phyloP scores from a whole-genome alignment of 1,140 invertebrate genomes.

The Copidosoma floridanum region DNA sequence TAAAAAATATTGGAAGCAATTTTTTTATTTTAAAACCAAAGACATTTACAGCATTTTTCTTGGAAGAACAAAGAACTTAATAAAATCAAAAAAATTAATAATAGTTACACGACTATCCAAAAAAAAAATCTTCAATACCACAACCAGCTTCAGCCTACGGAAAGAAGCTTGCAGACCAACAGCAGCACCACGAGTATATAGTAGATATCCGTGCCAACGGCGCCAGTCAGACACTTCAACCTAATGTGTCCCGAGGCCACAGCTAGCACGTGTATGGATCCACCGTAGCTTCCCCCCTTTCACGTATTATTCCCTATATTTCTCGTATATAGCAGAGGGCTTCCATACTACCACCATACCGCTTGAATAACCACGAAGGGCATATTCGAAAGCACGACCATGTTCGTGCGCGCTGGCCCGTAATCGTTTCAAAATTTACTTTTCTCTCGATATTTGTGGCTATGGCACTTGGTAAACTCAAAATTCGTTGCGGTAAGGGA shows the following conservation, averaged over 20 bases:
- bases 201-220: constrained; percentile 12
- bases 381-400: constrained; percentile 6
- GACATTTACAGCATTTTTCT: no score
- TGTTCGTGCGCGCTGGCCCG: constrained; percentile 2
- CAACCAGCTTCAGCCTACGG: no score
- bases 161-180: neutral
- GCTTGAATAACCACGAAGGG: neutral
- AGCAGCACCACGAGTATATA: neutral
- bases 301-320: neutral
- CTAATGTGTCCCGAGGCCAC: constrained; percentile 26
- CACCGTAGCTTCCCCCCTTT: constrained; percentile 24
- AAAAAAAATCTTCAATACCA: no score
- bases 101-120: no score
- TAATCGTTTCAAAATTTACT: constrained; percentile 22
- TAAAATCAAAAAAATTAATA: no score
- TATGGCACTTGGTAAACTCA: neutral
- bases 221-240: constrained; percentile 32
- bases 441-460: constrained; percentile 19
- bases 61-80: no score
- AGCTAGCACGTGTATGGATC: no score
- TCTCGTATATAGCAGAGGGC: neutral
- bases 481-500: no score
- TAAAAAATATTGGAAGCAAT: no score
- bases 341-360: neutral
- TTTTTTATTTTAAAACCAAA: no score